Percentiles rank a stretch among this genome's conserved stretches.
phyloP scores from a whole-genome alignment of 2,113 vertebrate genomes.

The Corythornis madagascariensis region DNA sequence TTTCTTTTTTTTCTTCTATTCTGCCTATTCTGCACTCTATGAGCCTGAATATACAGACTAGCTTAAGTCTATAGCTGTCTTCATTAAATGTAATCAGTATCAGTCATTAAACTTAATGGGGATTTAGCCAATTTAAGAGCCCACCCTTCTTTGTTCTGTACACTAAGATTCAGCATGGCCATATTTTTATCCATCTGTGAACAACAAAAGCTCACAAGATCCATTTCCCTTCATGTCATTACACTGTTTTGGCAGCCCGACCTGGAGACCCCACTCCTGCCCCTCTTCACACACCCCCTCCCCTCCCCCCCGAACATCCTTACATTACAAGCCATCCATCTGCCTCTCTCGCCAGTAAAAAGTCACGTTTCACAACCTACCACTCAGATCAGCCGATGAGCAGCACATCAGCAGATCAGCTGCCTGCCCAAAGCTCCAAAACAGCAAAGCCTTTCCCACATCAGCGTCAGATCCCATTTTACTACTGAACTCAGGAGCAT shows the following conservation, averaged over 20 bases:
- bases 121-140: constrained; percentile 3
- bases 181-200: not conserved
- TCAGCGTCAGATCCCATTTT: not conserved
- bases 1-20: not conserved
- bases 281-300: not conserved
- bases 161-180: not conserved
- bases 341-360: not conserved
- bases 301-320: not conserved
- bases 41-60: not conserved
- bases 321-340: not conserved
- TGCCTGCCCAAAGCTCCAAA: constrained; percentile 29
- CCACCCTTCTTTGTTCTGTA: constrained; percentile 48
- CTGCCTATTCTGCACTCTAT: not conserved
- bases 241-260: not conserved
- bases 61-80: not conserved
- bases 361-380: constrained; percentile 27
- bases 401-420: constrained; percentile 35
- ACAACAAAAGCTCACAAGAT: not conserved
- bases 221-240: not conserved
- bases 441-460: constrained; percentile 4
- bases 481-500: not conserved
- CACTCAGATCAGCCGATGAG: not conserved
- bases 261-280: not conserved
- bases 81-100: not conserved
- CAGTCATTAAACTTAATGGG: not conserved